Evolutionary conservation across 1,140 invertebrate genomes (phyloP), one percentile per base, ranked within the genome.

Genomic region (Dermatophagoides farinae): DNA sequence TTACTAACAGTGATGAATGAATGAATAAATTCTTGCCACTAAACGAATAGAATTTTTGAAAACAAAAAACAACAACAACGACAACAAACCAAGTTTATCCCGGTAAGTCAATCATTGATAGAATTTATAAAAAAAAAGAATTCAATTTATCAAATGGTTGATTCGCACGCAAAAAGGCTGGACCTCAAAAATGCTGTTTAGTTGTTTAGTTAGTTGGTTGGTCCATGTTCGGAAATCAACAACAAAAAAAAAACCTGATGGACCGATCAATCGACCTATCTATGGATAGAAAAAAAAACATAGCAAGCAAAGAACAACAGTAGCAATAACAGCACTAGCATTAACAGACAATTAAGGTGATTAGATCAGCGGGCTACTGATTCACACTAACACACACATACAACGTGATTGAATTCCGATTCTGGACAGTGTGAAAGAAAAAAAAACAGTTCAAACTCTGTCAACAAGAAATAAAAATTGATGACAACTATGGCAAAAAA

Each of bases 81-180:
- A n/a, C n/a, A n/a, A n/a, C n/a, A n/a, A n/a, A n/a, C n/a, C n/a
- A n/a, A n/a, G n/a, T n/a, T n/a, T n/a, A n/a, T 47, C 18, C n/a
- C 2, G 6, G 9, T 23, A 47, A 47, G 46, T 47, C 46, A 47
- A 47, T 47, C 22, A 23, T 47, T 47, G 9, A 23, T 23, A 18
- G 46, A 47, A 47, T 23, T 47, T 4, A 20, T 47, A 2, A 23
- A 47, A 1, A 2, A 10, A 43, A 18, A 14, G 20, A 50, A n/a
- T 55, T 55, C 53, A 55, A 55, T 55, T 55, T 55, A 23, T 23
- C 53, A 55, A 55, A 55, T 55, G 53, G 53, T 44, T 14, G 25
- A n/a, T 14, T 55, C 53, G 39, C 53, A 55, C 53, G 53, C 53
- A 55, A 55, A 55, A 14, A 50, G 14, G 47, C 14, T 50, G 20